Base-by-base conservation (phyloP, 2,888 invertebrate genomes). In the Athalia cordata region DNA sequence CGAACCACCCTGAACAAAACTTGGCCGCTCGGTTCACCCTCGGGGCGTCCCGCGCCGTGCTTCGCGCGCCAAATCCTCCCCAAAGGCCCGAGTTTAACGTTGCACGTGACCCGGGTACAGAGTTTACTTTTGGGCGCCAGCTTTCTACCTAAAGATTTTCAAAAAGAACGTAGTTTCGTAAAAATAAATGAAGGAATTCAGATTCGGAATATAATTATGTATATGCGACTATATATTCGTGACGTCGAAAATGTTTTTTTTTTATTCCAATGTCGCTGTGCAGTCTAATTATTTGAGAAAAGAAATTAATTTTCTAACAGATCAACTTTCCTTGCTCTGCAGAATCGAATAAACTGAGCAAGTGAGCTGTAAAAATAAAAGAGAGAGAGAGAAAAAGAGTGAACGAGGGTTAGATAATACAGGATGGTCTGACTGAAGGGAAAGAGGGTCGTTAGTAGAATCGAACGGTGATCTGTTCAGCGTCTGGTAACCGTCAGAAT, bases 61-160 rank as follows among this genome's bases (percentile, higher is more conserved):
- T 52, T 75, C 13, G 64, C 75, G 75, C 81, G 80, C 80, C 80
- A 84, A 84, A 85, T 84, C 85, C 83, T 84, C 81, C 80, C 81
- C 79, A 61, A 59, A 75, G 80, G 78, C 79, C 80, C 76, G 77
- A 77, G 68, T 80, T 82, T 79, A 68, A 72, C 70, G 72, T 66
- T 55, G 81, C 81, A 83, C 83, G 83, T 83, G 83, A 80, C 78
- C 80, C n/a, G 75, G 45, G 29, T 75, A 75, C 75, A 49, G 75
- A 75, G 15, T 64, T 72, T 8, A 3, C 49, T 5, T 13, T 72
- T 72, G 57, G 9, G 55, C 29, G 43, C 68, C 29, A 11, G 68
- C 55, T 68, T 55, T 68, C 50, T 52, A 55, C 45, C 50, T 52
- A 50, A 29, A 68, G 68, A 68, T 68, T 67, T 68, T 68, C 68